These are phyloP conservation scores for Anomalospiza imberbis DNA, from an alignment of 2,797 vertebrate species.

Conservation along the genomic window DNA sequence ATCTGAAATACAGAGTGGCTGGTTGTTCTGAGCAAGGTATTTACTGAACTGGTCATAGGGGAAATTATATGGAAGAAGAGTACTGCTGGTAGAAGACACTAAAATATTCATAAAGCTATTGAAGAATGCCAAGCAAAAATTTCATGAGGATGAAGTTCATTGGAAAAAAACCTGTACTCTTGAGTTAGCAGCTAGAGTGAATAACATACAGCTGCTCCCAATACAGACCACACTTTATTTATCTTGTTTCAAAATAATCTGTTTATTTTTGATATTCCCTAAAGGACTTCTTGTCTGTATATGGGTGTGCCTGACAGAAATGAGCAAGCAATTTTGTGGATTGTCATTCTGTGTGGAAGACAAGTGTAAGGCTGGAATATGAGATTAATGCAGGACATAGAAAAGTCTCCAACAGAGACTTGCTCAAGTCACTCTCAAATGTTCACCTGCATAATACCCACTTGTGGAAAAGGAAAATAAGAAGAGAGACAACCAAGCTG, in stretches of 20 bases:
- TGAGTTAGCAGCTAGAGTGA: background rate
- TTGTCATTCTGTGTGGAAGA: background rate
- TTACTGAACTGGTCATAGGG: background rate
- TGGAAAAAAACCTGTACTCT: background rate
- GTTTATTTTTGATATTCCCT: background rate
- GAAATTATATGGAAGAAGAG: background rate
- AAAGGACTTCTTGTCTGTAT: background rate
- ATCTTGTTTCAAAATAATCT: background rate
- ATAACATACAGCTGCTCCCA: background rate
- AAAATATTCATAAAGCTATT: conserved; percentile 25
- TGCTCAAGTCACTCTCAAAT: background rate
- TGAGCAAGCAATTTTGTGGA: background rate
- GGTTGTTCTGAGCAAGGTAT: background rate
- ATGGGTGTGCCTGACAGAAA: background rate
- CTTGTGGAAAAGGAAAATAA: background rate
- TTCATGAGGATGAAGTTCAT: background rate
- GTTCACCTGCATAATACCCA: background rate
- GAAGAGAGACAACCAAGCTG: background rate
- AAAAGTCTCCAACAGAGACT: background rate
- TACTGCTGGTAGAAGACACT: background rate
- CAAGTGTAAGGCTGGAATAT: background rate
- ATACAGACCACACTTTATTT: background rate
- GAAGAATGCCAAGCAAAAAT: background rate
- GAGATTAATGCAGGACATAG: background rate
- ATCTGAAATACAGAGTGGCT: background rate